phyloP scores from a whole-genome alignment of 2,888 invertebrate genomes.

The Hirtodrosophila trivittata region DNA sequence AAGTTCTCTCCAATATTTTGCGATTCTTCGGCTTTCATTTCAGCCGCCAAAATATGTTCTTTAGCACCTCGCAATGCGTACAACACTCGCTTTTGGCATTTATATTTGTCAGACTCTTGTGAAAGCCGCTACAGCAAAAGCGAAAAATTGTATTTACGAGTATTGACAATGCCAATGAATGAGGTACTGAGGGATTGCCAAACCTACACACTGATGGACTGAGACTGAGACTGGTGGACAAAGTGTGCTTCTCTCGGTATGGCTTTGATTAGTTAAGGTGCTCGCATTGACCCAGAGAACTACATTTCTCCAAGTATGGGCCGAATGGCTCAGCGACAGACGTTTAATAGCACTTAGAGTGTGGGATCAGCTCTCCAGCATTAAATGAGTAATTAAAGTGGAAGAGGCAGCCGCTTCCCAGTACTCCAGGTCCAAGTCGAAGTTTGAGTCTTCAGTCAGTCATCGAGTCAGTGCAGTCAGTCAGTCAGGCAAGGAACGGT shows the following conservation, averaged over 20 bases:
- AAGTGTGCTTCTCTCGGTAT: constrained; percentile 34
- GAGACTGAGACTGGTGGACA: constrained; percentile 7
- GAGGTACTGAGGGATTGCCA: neutral
- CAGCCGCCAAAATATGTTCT: constrained; percentile 31
- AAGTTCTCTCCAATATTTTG: constrained; percentile 33
- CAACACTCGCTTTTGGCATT: constrained; percentile 28
- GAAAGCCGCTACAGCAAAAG: constrained; percentile 62
- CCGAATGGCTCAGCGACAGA: constrained; percentile 24
- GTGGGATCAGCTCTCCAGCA: constrained; percentile 43
- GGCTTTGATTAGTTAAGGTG: constrained; percentile 71
- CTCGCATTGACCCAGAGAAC: constrained; percentile 76
- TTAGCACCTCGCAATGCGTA: constrained; percentile 44
- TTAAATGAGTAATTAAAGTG: constrained; percentile 69
- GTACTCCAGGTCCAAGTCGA: constrained; percentile 10
- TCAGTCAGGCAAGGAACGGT: constrained; percentile 57
- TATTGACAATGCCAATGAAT: constrained; percentile 50
- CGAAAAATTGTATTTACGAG: constrained; percentile 42
- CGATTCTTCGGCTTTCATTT: constrained; percentile 45
- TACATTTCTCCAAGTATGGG: constrained; percentile 55
- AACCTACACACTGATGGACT: constrained; percentile 4
- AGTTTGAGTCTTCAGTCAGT: constrained; percentile 26
- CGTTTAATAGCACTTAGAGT: constrained; percentile 44
- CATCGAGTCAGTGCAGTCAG: constrained; percentile 27
- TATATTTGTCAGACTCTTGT: constrained; percentile 41
- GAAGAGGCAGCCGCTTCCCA: constrained; percentile 37